phyloP scores from a whole-genome alignment of 2,113 vertebrate genomes.

The Caranx ignobilis region DNA sequence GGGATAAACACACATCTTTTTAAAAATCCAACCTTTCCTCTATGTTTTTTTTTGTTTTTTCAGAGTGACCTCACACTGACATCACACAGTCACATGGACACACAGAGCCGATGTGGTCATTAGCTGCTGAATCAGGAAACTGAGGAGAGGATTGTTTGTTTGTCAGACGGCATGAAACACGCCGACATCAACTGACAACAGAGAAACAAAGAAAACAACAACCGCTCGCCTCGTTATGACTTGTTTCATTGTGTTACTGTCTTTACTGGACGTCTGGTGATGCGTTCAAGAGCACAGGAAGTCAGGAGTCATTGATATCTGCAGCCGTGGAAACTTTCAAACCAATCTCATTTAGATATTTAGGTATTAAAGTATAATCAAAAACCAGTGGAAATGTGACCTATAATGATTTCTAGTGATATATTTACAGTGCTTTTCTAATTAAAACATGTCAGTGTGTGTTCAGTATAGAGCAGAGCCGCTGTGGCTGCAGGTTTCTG shows the following conservation, averaged over 20 bases:
- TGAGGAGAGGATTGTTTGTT: constrained; percentile 40
- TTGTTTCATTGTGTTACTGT: background rate
- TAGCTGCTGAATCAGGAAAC: constrained; percentile 9
- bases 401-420: too few species aligned
- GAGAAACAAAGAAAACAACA: background rate
- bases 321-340: too few species aligned
- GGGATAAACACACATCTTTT: background rate
- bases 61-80: background rate
- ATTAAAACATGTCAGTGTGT: too few species aligned
- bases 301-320: too few species aligned
- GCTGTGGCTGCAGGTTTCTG: too few species aligned
- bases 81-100: constrained; percentile 50
- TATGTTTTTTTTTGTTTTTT: background rate
- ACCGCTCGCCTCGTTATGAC: background rate
- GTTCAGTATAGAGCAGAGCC: too few species aligned
- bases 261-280: background rate
- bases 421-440: too few species aligned
- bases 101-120: constrained; percentile 23
- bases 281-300: too few species aligned
- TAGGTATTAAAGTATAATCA: too few species aligned
- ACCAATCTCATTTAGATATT: too few species aligned
- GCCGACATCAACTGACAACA: constrained; percentile 29
- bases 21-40: too few species aligned
- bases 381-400: too few species aligned
- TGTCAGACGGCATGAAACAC: constrained; percentile 41